Percentiles rank a stretch among this genome's conserved stretches.
phyloP scores from a whole-genome alignment of 2,888 invertebrate species.

The Drosophila multiciliata region DNA sequence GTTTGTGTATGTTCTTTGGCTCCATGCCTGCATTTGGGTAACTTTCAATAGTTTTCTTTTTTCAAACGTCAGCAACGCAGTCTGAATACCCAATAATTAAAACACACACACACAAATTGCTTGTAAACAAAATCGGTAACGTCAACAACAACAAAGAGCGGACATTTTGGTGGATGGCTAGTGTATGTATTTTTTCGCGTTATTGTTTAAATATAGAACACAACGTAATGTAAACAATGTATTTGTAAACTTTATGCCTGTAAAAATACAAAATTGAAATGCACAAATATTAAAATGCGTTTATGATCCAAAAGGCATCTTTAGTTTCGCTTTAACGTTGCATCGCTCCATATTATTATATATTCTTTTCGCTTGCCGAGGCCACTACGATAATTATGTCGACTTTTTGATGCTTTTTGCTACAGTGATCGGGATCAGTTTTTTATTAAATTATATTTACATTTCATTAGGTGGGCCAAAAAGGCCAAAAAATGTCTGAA shows the following conservation, averaged over 20 bases:
- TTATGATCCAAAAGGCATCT: constrained; percentile 57
- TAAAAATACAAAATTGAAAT: constrained; percentile 70
- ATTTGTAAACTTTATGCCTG: constrained; percentile 70
- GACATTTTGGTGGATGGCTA: constrained; percentile 15
- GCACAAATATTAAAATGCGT: constrained; percentile 68
- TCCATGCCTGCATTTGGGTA: constrained; percentile 32
- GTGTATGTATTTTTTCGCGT: constrained; percentile 34
- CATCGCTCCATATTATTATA: constrained; percentile 33
- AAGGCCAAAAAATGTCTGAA: too few species aligned
- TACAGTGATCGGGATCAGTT: not conserved
- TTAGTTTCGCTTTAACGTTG: constrained; percentile 48
- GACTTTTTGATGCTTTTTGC: not conserved
- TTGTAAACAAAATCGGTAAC: constrained; percentile 63
- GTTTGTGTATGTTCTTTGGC: constrained; percentile 6
- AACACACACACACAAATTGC: constrained; percentile 43
- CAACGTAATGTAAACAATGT: constrained; percentile 67
- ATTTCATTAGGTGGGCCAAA: too few species aligned
- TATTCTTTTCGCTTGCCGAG: not conserved
- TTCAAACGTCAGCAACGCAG: constrained; percentile 47
- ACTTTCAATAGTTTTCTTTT: constrained; percentile 48
- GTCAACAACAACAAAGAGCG: constrained; percentile 6
- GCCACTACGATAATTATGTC: not conserved
- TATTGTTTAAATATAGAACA: constrained; percentile 70
- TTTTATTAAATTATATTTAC: too few species aligned
- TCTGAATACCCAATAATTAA: constrained; percentile 34